Evolutionary conservation across 2,113 vertebrate species (phyloP).

Genomic region (Pomatostomus ruficeps): DNA sequence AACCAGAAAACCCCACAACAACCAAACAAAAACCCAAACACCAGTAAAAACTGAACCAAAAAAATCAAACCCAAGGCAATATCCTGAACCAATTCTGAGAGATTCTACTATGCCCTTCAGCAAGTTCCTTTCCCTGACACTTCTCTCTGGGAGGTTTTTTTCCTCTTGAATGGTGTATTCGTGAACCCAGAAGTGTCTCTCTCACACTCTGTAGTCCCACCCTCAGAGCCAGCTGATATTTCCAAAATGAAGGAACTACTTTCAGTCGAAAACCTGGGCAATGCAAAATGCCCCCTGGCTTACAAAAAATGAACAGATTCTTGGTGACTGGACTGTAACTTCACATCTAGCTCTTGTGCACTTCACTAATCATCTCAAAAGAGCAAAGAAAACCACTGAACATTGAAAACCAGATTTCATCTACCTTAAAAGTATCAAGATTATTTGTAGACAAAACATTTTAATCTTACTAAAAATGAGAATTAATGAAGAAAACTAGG

Average conservation of each 20-base stretch:
- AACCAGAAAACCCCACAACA: accelerated
- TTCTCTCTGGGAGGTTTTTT: background rate
- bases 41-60: background rate
- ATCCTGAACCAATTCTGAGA: background rate
- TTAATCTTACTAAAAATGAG: background rate
- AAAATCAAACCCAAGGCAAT: background rate
- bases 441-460: background rate
- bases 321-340: background rate
- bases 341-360: background rate
- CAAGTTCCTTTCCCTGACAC: background rate
- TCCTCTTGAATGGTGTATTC: background rate
- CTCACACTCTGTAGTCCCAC: background rate
- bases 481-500: background rate
- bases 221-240: background rate
- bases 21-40: background rate
- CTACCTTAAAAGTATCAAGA: background rate
- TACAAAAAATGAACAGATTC: background rate
- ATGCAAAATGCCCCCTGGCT: background rate
- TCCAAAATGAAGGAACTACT: background rate
- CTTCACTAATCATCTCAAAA: background rate
- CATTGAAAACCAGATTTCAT: background rate
- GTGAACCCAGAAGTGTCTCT: background rate
- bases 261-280: background rate
- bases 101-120: background rate
- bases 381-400: background rate